A percentile compares a stretch with the other conserved stretches of the same genome.
phyloP scores from a whole-genome alignment of 2,888 invertebrate species.

The Tridacna crocea region DNA sequence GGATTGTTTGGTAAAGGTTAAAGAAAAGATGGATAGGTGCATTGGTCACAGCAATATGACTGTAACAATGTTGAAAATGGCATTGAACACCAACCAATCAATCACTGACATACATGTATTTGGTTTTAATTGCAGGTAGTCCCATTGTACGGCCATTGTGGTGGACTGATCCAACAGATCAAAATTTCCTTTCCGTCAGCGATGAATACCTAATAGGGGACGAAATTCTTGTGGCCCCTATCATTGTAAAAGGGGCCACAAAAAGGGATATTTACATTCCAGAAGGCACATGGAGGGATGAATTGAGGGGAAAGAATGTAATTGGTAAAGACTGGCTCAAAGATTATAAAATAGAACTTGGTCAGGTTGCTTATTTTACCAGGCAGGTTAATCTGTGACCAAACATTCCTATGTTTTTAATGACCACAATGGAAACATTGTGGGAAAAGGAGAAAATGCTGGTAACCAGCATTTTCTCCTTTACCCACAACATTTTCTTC shows the following conservation, averaged over 20 bases:
- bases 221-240: constrained; percentile 78
- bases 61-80: no score
- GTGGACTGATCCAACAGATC: constrained; percentile 93
- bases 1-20: no score
- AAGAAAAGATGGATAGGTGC: no score
- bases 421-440: no score
- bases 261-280: constrained; percentile 75
- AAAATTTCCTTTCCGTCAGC: constrained; percentile 91
- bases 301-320: constrained; percentile 41
- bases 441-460: no score
- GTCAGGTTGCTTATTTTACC: constrained; percentile 62
- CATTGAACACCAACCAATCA: no score
- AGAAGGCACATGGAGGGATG: constrained; percentile 67
- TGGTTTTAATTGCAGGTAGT: constrained; percentile 78
- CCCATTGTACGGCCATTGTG: constrained; percentile 96
- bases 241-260: constrained; percentile 67
- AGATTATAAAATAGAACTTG: constrained; percentile 56
- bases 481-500: no score
- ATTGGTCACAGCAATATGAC: no score
- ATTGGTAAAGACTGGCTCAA: constrained; percentile 66
- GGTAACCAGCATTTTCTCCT: no score
- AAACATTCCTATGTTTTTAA: no score
- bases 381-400: constrained; percentile 22
- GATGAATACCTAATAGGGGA: constrained; percentile 84
- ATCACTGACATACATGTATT: background rate